Evolutionary conservation across 2,797 vertebrate genomes (phyloP).

Genomic region (Eulemur albifrons): DNA sequence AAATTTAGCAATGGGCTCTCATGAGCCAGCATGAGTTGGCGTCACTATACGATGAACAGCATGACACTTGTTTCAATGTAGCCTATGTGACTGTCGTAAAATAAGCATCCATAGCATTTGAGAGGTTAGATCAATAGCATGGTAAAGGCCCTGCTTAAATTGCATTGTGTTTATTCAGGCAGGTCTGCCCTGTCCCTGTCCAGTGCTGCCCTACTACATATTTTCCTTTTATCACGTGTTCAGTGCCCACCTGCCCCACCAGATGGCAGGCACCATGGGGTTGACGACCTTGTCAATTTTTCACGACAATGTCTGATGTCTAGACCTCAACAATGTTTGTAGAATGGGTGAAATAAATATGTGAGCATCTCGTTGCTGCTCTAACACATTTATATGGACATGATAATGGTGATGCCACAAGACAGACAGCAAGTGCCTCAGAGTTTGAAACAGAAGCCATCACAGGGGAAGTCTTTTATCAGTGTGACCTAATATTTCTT

Average conservation of each 20-base stretch:
- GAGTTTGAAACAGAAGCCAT: background rate
- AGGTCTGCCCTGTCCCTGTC: background rate
- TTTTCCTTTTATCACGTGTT: background rate
- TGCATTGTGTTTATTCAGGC: background rate
- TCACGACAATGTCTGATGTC: background rate
- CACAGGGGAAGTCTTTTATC: background rate
- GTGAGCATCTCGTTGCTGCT: background rate
- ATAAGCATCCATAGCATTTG: background rate
- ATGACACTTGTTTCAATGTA: background rate
- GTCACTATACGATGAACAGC: fast-evolving
- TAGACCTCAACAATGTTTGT: background rate
- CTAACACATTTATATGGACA: background rate
- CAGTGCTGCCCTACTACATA: background rate
- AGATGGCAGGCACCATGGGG: background rate
- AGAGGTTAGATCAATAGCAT: background rate
- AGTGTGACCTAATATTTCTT: background rate
- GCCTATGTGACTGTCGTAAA: background rate
- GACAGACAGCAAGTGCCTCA: background rate
- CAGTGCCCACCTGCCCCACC: background rate
- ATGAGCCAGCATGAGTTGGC: background rate
- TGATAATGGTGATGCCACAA: background rate
- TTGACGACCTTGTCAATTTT: background rate
- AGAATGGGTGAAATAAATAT: background rate
- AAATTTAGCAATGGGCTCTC: background rate
- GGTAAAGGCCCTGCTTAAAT: background rate